A percentile compares a stretch with the other conserved stretches of the same genome.
These are phyloP conservation scores for Hydrocynus forskahlii DNA, from an alignment of 2,797 vertebrate genomes.

Conservation along the genomic window DNA sequence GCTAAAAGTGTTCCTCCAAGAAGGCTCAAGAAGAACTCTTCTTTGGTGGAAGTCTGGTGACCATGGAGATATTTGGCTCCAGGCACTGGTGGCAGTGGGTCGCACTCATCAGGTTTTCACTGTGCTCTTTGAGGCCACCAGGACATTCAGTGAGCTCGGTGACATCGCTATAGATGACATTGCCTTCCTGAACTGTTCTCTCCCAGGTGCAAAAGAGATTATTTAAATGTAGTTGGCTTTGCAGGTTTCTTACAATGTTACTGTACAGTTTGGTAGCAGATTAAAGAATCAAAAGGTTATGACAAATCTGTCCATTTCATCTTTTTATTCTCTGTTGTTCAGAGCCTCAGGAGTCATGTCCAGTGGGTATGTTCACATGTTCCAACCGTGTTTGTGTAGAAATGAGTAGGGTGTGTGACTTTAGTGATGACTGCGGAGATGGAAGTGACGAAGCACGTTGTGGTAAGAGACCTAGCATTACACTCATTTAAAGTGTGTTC, in stretches of 20 bases:
- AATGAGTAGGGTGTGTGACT: conserved; percentile 74
- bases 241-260: neutral
- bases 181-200: conserved; percentile 71
- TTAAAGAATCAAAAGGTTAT: neutral
- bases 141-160: conserved; percentile 65
- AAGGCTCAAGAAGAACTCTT: conserved; percentile 62
- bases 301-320: neutral
- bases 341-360: conserved; percentile 73
- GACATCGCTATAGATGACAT: conserved; percentile 78
- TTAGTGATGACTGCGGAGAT: conserved; percentile 81
- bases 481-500: neutral
- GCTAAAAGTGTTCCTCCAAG: conserved; percentile 68
- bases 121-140: conserved; percentile 73
- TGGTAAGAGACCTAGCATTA: conserved; percentile 61
- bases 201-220: conserved; percentile 68
- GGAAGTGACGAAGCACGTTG: conserved; percentile 75
- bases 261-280: neutral
- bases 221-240: neutral
- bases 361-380: conserved; percentile 69
- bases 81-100: conserved; percentile 64
- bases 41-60: conserved; percentile 73
- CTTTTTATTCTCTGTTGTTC: conserved; percentile 12
- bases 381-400: conserved; percentile 74
- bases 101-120: conserved; percentile 70
- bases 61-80: conserved; percentile 69